These are phyloP conservation scores for Cyphomyrus plagiostoma DNA, from an alignment of 2,113 vertebrate genomes.

Conservation along the genomic window DNA sequence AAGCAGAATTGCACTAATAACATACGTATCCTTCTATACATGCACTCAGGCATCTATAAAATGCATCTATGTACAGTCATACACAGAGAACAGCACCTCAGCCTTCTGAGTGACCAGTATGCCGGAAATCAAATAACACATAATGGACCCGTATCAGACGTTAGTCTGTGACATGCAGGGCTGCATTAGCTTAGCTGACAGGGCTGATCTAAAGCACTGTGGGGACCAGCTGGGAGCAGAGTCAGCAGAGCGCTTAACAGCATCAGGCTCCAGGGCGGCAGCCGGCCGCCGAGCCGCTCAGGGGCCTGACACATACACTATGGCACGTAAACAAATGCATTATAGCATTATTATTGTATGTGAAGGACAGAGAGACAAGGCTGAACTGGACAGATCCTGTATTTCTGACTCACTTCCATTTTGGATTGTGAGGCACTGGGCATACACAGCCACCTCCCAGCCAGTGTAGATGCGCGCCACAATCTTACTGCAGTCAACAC, in stretches of 20 bases:
- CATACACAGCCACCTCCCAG: neutral
- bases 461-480: neutral
- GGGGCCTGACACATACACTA: neutral
- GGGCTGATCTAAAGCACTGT: neutral
- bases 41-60: neutral
- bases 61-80: neutral
- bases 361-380: neutral
- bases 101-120: neutral
- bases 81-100: neutral
- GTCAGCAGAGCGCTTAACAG: neutral
- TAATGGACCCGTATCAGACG: constrained; percentile 7
- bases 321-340: neutral
- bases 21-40: neutral
- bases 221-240: neutral
- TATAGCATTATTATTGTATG: too few species aligned
- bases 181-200: neutral
- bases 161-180: neutral
- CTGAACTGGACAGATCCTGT: neutral
- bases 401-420: neutral
- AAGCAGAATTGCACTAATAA: neutral
- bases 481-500: neutral
- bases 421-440: neutral
- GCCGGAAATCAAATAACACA: neutral
- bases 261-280: neutral
- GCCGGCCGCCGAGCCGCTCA: neutral